Conservation (phyloP, 2,113 vertebrate genomes). For the Neotragus pygmaeus region DNA sequence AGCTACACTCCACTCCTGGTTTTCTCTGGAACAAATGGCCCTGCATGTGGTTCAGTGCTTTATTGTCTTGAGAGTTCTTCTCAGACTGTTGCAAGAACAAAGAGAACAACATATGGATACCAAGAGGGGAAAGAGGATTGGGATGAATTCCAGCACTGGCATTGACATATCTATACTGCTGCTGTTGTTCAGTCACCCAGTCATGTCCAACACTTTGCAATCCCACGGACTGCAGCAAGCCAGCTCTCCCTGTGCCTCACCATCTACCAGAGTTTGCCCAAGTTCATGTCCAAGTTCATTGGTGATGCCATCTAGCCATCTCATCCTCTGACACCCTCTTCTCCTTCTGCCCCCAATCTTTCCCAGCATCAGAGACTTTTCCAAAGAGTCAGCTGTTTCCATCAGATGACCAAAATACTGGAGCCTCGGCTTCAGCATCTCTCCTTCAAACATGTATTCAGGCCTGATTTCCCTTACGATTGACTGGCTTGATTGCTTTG, state of each 20-base stretch:
- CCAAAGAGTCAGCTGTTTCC: not conserved
- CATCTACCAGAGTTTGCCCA: not conserved
- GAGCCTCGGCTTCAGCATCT: not conserved
- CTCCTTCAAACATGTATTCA: not conserved
- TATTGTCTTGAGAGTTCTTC: not conserved
- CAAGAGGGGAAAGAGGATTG: not conserved
- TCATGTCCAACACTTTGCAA: not conserved
- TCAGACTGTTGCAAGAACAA: not conserved
- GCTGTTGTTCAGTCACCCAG: not conserved
- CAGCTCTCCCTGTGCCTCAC: not conserved
- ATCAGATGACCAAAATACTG: not conserved
- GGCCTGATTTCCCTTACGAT: not conserved
- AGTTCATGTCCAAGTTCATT: not conserved
- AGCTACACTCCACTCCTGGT: not conserved
- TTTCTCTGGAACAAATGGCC: not conserved
- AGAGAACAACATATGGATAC: not conserved
- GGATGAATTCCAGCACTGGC: not conserved
- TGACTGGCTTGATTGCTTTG: not conserved
- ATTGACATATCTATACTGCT: not conserved
- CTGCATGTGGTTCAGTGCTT: not conserved
- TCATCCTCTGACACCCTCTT: not conserved
- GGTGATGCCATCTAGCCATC: not conserved
- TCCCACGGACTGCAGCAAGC: not conserved
- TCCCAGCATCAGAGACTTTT: not conserved
- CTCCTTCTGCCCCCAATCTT: not conserved